Evolutionary conservation across 1,140 invertebrate species (phyloP).

Genomic region (Cydia fagiglandana): DNA sequence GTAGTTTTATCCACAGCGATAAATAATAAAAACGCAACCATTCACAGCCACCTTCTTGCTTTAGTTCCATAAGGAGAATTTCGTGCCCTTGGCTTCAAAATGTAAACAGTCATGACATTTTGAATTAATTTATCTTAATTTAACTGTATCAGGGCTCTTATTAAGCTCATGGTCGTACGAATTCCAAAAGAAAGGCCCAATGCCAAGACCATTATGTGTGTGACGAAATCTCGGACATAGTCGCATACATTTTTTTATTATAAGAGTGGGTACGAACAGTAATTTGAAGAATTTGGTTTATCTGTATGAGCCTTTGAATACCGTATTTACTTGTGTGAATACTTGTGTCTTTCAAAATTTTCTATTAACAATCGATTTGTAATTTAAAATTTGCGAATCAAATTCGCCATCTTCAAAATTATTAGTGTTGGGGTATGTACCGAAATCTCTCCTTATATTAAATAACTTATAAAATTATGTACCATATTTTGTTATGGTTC

Average conservation of each 20-base stretch:
- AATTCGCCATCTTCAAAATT: background rate
- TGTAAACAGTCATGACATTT: conserved; percentile 28
- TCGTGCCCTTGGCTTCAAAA: conserved; percentile 20
- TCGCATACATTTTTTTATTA: background rate
- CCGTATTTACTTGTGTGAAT: conserved; percentile 12
- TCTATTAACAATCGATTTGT: background rate
- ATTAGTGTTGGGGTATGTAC: background rate
- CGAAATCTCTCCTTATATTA: background rate
- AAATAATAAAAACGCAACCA: background rate
- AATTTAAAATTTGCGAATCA: background rate
- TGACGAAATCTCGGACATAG: background rate
- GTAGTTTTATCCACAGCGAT: background rate
- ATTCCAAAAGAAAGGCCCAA: background rate
- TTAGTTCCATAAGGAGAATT: conserved; percentile 26
- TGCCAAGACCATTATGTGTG: conserved; percentile 2
- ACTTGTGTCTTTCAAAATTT: background rate
- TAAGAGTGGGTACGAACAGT: background rate
- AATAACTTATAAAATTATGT: conserved; percentile 18
- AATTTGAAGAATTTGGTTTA: background rate
- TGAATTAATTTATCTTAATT: conserved; percentile 12
- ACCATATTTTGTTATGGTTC: conserved; percentile 31
- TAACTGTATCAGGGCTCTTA: conserved; percentile 19
- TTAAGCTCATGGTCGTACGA: conserved; percentile 9
- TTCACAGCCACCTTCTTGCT: background rate
- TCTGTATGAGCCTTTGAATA: background rate